Conservation (phyloP, 2,888 invertebrate genomes). For the Eristalinus sepulchralis region DNA sequence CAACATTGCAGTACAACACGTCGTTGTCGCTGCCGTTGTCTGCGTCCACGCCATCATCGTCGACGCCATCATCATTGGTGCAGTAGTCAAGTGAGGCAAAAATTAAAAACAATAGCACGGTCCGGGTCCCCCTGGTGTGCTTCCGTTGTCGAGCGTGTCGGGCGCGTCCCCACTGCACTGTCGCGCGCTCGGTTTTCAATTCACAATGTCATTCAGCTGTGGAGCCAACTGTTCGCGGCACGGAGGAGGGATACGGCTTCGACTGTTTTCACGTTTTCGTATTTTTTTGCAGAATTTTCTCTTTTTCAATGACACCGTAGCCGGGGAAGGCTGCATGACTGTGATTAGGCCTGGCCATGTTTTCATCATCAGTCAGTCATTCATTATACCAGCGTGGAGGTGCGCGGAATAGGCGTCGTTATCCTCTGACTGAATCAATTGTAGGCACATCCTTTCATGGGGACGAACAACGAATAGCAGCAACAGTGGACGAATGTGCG, state of each 20-base stretch:
- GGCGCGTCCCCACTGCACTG: not conserved
- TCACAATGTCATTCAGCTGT: slow-evolving; percentile 56
- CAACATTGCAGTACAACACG: slow-evolving; percentile 69
- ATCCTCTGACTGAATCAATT: slow-evolving; percentile 53
- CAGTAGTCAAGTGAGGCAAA: slow-evolving; percentile 59
- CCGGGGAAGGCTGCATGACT: slow-evolving; percentile 40
- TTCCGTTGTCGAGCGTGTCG: slow-evolving; percentile 51
- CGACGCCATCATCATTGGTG: slow-evolving; percentile 11
- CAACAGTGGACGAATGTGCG: slow-evolving; percentile 60
- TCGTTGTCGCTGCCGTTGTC: slow-evolving; percentile 48
- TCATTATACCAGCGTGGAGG: not conserved
- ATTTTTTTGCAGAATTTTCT: not conserved
- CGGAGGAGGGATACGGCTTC: not conserved
- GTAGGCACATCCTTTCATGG: slow-evolving; percentile 50
- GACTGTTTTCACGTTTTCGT: not conserved
- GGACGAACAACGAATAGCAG: not conserved
- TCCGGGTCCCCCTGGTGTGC: slow-evolving; percentile 39
- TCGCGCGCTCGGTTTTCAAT: slow-evolving; percentile 42
- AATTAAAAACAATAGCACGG: slow-evolving; percentile 57
- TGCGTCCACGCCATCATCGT: slow-evolving; percentile 28
- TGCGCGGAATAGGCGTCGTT: slow-evolving; percentile 38
- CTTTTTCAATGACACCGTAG: slow-evolving; percentile 40
- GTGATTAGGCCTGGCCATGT: slow-evolving; percentile 65
- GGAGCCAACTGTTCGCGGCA: slow-evolving; percentile 26
- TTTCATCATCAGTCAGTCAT: slow-evolving; percentile 27